Evolutionary conservation across 2,797 vertebrate species (phyloP).

Genomic region (Urosaurus nigricauda): DNA sequence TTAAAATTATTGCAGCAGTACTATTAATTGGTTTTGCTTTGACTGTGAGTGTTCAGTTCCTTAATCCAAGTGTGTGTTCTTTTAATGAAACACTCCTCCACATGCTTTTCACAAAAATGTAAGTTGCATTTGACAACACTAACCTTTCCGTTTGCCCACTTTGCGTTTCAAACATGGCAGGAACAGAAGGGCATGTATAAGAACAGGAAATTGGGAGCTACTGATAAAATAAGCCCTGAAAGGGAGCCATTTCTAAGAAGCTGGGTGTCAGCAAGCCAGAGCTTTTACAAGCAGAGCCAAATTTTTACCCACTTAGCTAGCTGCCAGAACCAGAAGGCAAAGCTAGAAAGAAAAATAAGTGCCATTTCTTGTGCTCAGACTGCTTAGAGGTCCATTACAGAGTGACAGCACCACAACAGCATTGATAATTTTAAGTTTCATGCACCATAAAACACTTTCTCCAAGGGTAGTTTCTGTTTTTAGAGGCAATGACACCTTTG

Average conservation of each 20-base stretch:
- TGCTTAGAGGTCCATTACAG: conserved; percentile 11
- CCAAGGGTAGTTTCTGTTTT: background rate
- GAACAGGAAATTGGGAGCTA: background rate
- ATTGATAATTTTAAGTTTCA: background rate
- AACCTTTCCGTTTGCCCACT: background rate
- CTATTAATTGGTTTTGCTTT: background rate
- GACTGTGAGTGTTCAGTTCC: background rate
- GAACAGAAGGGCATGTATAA: background rate
- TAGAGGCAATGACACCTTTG: background rate
- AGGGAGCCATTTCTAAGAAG: background rate
- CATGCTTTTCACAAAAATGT: background rate
- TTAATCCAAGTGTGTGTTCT: background rate
- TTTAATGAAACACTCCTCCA: background rate
- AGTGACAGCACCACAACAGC: background rate
- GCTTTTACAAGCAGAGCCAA: background rate
- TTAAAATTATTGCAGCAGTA: background rate
- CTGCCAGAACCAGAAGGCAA: background rate
- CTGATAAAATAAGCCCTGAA: background rate
- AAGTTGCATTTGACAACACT: background rate
- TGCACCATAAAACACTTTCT: accelerated
- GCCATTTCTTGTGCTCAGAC: background rate
- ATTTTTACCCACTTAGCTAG: conserved; percentile 1
- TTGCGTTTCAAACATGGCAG: background rate
- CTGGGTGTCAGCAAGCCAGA: background rate
- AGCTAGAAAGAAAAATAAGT: background rate